A percentile compares a stretch with the other conserved stretches of the same genome.
Conservation (phyloP, 1,140 invertebrate genomes). For the Mizuhopecten yessoensis region DNA sequence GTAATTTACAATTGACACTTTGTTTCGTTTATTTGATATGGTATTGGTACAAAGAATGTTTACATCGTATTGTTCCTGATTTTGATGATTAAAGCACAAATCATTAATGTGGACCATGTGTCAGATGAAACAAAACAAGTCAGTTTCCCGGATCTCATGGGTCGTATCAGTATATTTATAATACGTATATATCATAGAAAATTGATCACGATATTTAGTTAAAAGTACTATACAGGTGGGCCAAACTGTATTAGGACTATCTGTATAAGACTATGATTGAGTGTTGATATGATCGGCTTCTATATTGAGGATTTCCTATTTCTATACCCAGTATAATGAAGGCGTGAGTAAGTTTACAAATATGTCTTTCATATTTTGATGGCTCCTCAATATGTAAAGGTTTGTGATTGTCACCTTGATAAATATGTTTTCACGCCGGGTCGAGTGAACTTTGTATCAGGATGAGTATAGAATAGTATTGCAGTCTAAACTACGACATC, state of each 20-base stretch:
- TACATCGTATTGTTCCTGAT: no score
- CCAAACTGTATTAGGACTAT: no score
- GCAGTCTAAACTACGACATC: neutral
- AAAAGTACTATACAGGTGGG: neutral
- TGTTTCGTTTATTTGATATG: no score
- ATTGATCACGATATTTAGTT: neutral
- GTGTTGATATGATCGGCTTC: neutral
- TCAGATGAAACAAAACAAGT: no score
- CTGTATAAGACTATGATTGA: neutral
- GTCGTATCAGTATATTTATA: no score
- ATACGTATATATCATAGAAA: no score
- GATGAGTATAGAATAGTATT: neutral
- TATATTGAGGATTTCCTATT: neutral
- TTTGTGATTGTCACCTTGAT: neutral
- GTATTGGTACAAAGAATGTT: no score
- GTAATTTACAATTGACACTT: no score
- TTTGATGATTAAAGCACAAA: no score
- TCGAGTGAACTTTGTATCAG: neutral
- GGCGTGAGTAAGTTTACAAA: neutral
- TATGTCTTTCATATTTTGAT: slow-evolving; percentile 36
- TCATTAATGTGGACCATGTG: no score
- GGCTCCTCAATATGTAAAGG: neutral
- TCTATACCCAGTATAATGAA: neutral
- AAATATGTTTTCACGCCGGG: neutral
- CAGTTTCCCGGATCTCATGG: no score